Base-by-base conservation (phyloP, 2,113 vertebrate species). In the Zosterops hypoxanthus region DNA sequence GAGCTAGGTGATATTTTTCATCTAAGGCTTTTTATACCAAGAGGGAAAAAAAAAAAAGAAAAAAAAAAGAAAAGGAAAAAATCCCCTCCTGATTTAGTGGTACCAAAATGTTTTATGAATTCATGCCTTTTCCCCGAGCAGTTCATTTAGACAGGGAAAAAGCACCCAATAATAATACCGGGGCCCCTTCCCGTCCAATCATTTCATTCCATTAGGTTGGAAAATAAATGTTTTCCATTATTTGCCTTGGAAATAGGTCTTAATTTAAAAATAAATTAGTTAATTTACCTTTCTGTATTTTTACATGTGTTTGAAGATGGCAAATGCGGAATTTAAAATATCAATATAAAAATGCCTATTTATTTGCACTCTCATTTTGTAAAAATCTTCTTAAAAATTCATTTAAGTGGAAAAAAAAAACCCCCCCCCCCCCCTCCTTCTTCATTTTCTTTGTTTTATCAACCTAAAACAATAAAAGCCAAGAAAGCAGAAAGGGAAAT, bases 81-180 rank as follows among this genome's bases (percentile, higher is more conserved):
- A 47, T 59, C 24, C n/a, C 33, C 4, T 18, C 68, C 76, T 88
- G 82, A 83, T 90, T 96, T 88, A 95, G 88, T 73, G 70, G 55
- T 59, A 94, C 55, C 53, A 57, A 94, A 91, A 96, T 0, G 12
- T 90, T 90, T 93, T 82, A 90, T 80, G 85, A 88, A 90, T 94
- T 94, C 79, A 69, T 90, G 79, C 33, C 50, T 94, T 93, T 86
- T 88, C 59, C 85, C 90, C 47, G 55, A 93, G 85, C 86, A 61
- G 85, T 90, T 88, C 50, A 90, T 93, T 94, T 95, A 92, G 75
- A 47, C 56, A 75, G 80, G 63, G 52, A 86, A 89, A 96, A 94
- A 91, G 39, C 71, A 94, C 94, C 95, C 90, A 96, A 95, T 96
- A 96, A 96, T 97, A 97, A 95, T 90, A 94, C 79, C 86, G 92